Evolutionary conservation across 2,888 invertebrate species (phyloP).

Genomic region (Boloria euphrosyne): DNA sequence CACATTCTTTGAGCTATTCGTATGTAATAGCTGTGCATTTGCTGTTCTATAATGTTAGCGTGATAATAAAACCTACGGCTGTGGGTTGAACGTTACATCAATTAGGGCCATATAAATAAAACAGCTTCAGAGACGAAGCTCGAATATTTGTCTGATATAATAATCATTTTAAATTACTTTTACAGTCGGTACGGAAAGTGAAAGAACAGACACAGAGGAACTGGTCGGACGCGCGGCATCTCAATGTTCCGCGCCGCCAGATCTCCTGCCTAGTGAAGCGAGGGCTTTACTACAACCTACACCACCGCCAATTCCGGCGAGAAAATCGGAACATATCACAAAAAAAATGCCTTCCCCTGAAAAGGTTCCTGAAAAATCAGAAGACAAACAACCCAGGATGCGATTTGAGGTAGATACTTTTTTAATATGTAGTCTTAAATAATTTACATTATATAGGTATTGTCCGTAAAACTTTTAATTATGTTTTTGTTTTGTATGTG

Average conservation of each 20-base stretch:
- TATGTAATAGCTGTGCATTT: too few relatives aligned
- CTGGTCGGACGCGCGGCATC: slow-evolving; percentile 85
- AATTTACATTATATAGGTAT: too few relatives aligned
- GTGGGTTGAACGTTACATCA: too few relatives aligned
- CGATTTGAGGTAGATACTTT: slow-evolving; percentile 67
- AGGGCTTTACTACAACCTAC: slow-evolving; percentile 74
- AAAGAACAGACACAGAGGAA: slow-evolving; percentile 87
- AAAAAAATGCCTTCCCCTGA: slow-evolving; percentile 43
- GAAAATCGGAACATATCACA: slow-evolving; percentile 37
- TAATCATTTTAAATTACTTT: slow-evolving; percentile 39
- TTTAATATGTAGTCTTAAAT: too few relatives aligned
- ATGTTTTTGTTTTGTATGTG: too few relatives aligned
- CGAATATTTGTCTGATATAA: not conserved
- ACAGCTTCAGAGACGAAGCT: too few relatives aligned
- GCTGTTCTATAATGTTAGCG: too few relatives aligned
- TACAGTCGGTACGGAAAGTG: slow-evolving; percentile 84
- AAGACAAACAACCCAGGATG: slow-evolving; percentile 67
- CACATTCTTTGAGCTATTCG: too few relatives aligned
- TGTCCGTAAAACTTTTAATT: too few relatives aligned
- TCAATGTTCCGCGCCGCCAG: slow-evolving; percentile 85
- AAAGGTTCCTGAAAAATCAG: slow-evolving; percentile 46
- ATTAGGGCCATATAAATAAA: too few relatives aligned
- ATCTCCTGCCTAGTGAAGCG: slow-evolving; percentile 82
- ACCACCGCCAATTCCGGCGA: slow-evolving; percentile 45
- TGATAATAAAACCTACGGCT: too few relatives aligned